A percentile compares a stretch with the other conserved stretches of the same genome.
Conservation (phyloP, 2,888 invertebrate genomes). For the Meliscaeva auricollis region DNA sequence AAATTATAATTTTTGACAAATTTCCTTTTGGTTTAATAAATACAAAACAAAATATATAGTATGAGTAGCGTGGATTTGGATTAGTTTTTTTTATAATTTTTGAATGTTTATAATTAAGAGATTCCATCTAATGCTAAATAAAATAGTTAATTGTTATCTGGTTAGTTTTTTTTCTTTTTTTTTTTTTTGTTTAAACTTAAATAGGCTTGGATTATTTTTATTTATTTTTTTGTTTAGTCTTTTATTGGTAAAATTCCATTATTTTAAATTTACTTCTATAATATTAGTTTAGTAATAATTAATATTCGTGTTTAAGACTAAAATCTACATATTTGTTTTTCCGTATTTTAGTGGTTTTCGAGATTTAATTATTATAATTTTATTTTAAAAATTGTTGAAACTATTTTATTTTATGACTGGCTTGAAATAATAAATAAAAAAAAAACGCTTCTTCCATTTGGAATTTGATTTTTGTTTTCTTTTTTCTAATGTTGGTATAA, state of each 20-base stretch:
- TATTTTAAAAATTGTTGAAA: conserved; percentile 8
- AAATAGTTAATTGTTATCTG: conserved; percentile 47
- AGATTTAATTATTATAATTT: conserved; percentile 27
- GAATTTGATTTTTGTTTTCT: conserved; percentile 35
- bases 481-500: conserved; percentile 61
- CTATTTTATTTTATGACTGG: conserved; percentile 60
- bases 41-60: not conserved
- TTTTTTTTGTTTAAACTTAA: conserved; percentile 11
- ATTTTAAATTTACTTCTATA: conserved; percentile 13
- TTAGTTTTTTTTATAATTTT: not conserved
- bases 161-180: conserved; percentile 4
- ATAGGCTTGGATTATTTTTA: conserved; percentile 9
- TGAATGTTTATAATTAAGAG: conserved; percentile 41
- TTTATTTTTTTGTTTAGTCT: conserved; percentile 53
- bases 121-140: conserved; percentile 63
- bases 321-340: conserved; percentile 42
- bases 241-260: conserved; percentile 61
- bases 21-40: conserved; percentile 8
- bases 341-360: conserved; percentile 45
- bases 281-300: conserved; percentile 18
- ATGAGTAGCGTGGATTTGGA: too few species aligned
- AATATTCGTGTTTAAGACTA: conserved; percentile 49
- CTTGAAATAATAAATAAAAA: conserved; percentile 37
- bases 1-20: conserved; percentile 30
- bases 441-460: conserved; percentile 34